phyloP scores from a whole-genome alignment of 1,140 invertebrate species.

The Tetramorium parvispinum region DNA sequence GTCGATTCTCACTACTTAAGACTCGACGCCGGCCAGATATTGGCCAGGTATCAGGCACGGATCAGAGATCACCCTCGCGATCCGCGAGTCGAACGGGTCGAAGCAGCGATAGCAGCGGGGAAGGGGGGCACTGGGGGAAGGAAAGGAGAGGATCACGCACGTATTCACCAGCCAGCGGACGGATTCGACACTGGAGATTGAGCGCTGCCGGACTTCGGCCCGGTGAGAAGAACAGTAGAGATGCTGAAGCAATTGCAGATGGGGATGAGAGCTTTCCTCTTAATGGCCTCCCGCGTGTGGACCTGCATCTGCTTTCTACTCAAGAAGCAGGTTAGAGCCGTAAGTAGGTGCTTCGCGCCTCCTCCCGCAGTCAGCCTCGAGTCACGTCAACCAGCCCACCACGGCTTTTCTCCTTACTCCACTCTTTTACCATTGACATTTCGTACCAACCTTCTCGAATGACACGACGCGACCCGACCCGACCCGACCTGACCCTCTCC shows the following conservation, averaged over 20 bases:
- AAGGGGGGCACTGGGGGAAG: constrained; percentile 39
- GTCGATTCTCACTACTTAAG: no score
- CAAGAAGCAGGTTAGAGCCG: constrained; percentile 97
- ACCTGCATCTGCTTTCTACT: constrained; percentile 98
- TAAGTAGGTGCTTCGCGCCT: constrained; percentile 88
- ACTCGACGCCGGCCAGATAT: no score
- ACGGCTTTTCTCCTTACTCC: no score
- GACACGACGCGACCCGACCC: no score
- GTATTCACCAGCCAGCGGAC: neutral
- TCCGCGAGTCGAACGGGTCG: no score
- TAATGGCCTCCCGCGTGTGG: constrained; percentile 98
- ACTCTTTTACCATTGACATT: no score
- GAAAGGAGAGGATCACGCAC: constrained; percentile 38
- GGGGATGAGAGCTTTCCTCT: constrained; percentile 97
- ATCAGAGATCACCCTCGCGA: no score
- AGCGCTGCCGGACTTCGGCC: constrained; percentile 80
- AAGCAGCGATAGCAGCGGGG: neutral
- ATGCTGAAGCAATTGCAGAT: constrained; percentile 99
- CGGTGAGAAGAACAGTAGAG: constrained; percentile 81
- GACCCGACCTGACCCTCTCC: no score
- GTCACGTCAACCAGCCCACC: neutral
- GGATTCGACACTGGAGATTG: constrained; percentile 71
- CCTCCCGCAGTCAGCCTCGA: constrained; percentile 5
- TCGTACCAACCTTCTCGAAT: no score
- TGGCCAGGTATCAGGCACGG: no score